These are phyloP conservation scores for Caligus rogercresseyi DNA, from an alignment of 1,140 invertebrate genomes.

Conservation along the genomic window DNA sequence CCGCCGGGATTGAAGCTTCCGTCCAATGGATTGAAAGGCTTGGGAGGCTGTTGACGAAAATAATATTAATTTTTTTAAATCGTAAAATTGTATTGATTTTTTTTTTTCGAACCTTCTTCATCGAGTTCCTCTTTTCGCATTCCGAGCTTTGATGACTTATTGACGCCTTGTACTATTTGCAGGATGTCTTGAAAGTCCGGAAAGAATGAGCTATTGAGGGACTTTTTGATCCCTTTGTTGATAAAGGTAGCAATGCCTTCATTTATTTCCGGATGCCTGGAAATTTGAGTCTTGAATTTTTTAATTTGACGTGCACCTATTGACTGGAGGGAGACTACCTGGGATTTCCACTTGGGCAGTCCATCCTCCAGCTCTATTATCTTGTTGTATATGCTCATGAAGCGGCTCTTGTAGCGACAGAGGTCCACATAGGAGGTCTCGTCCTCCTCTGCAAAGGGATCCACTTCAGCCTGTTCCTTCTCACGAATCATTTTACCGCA, in stretches of 20 bases:
- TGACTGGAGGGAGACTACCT: neutral
- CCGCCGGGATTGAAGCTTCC: neutral
- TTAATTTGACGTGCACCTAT: neutral
- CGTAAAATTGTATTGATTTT: neutral
- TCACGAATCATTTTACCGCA: neutral
- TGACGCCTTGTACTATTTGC: neutral
- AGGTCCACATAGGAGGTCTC: neutral
- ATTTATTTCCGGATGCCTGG: neutral
- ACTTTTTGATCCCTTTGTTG: neutral
- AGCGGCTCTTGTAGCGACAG: neutral
- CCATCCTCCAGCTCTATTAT: neutral
- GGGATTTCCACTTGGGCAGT: neutral
- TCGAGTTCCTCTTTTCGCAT: neutral
- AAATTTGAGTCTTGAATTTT: neutral
- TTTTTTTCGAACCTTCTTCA: neutral
- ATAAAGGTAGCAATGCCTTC: neutral
- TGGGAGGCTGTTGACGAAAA: neutral
- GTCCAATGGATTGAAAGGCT: neutral
- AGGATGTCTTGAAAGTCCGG: neutral
- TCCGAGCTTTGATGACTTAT: neutral
- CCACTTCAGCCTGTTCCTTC: neutral
- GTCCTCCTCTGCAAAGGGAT: neutral
- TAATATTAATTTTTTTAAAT: neutral
- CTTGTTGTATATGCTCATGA: neutral
- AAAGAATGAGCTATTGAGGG: neutral